Evolutionary conservation across 2,797 vertebrate species (phyloP).

Genomic region (Toxotes lorentzi): DNA sequence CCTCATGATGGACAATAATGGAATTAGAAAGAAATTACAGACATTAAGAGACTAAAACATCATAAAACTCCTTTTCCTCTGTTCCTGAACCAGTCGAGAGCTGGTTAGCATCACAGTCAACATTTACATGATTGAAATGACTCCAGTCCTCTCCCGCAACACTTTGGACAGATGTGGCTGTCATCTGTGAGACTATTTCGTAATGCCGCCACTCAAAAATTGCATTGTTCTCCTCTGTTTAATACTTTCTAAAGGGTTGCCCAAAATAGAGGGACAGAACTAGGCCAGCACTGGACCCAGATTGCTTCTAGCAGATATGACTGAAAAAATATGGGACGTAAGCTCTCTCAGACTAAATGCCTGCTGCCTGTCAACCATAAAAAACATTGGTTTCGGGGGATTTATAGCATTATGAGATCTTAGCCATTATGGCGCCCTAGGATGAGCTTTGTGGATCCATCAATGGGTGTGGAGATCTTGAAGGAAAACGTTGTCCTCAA

Average conservation of each 20-base stretch:
- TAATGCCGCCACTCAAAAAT: conserved; percentile 61
- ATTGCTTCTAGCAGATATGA: conserved; percentile 71
- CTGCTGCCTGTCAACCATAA: conserved; percentile 60
- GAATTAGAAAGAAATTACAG: conserved; percentile 20
- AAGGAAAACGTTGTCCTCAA: conserved; percentile 48
- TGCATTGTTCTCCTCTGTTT: conserved; percentile 67
- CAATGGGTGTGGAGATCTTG: conserved; percentile 55
- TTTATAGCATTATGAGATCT: conserved; percentile 69
- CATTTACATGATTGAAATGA: conserved; percentile 29
- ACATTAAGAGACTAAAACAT: conserved; percentile 24
- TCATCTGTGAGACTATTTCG: conserved; percentile 66
- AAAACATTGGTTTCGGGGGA: conserved; percentile 63
- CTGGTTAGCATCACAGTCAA: conserved; percentile 33
- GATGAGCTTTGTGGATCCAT: conserved; percentile 62
- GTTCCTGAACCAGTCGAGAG: not conserved
- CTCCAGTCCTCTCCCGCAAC: conserved; percentile 37
- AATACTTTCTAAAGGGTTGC: conserved; percentile 69
- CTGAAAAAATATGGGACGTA: conserved; percentile 58
- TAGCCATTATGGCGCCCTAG: conserved; percentile 41
- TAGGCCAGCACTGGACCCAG: conserved; percentile 68
- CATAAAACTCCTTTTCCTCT: conserved; percentile 31
- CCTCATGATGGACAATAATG: not conserved
- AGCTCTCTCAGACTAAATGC: conserved; percentile 73
- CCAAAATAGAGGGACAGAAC: conserved; percentile 71
- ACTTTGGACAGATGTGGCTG: conserved; percentile 67